Conservation (phyloP, 2,888 invertebrate species). For the Drosophila koepferae region DNA sequence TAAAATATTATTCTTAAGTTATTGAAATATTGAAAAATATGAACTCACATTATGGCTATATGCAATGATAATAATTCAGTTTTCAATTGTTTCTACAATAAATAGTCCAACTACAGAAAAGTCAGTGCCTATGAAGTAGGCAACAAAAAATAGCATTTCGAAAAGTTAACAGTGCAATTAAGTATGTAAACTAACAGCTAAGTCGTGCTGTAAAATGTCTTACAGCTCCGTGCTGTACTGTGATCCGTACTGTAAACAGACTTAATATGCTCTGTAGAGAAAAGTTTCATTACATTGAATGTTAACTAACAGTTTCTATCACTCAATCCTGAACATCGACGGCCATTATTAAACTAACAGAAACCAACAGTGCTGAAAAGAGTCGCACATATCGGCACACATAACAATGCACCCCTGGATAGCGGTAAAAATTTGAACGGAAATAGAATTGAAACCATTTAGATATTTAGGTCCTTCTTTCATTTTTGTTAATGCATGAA, state of each 20-base stretch:
- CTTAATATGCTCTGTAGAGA: no score
- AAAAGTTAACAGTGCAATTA: neutral
- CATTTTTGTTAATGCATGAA: neutral
- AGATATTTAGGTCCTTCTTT: neutral
- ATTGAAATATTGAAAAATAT: no score
- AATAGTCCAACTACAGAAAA: no score
- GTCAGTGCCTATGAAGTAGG: conserved; percentile 3
- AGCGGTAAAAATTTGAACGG: neutral
- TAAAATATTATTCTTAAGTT: no score
- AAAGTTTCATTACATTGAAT: neutral
- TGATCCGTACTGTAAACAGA: no score
- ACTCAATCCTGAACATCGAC: no score
- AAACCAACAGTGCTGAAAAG: neutral
- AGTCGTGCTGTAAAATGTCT: neutral
- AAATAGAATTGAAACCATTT: neutral
- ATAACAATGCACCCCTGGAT: neutral
- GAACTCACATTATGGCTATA: no score
- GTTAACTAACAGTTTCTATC: neutral
- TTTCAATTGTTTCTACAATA: no score
- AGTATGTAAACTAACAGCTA: neutral
- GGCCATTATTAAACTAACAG: neutral
- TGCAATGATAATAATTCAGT: no score
- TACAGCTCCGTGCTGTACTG: neutral
- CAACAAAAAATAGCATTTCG: neutral
- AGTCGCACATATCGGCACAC: neutral